A percentile compares a stretch with the other conserved stretches of the same genome.
These are phyloP conservation scores for Scopus umbretta DNA, from an alignment of 2,113 vertebrate species.

Conservation along the genomic window DNA sequence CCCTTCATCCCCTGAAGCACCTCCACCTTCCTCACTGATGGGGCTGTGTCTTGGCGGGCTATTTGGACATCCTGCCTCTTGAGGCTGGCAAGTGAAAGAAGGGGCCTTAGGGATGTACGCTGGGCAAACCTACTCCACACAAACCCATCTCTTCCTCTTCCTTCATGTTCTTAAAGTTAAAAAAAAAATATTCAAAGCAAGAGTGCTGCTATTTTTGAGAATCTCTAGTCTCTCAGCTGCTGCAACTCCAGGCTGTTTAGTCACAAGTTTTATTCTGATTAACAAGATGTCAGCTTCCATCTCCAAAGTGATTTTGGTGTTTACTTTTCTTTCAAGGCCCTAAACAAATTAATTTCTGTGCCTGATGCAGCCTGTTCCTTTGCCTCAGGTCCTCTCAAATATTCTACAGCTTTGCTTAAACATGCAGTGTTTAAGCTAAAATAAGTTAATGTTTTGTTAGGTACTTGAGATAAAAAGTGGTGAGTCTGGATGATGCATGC, in stretches of 20 bases:
- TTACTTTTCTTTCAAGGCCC: background rate
- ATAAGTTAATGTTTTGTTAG: background rate
- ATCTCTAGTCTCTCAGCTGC: background rate
- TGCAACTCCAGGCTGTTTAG: background rate
- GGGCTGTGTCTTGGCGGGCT: background rate
- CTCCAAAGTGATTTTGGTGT: background rate
- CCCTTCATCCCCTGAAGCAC: background rate
- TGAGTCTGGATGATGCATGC: background rate
- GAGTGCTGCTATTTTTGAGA: background rate
- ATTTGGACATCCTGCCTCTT: background rate
- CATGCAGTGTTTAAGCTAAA: background rate
- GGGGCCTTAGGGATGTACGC: background rate
- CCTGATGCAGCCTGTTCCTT: background rate
- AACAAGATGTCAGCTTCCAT: background rate
- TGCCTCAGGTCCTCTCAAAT: background rate
- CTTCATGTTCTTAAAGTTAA: background rate
- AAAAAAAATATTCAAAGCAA: background rate
- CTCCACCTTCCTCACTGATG: background rate
- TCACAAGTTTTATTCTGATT: background rate
- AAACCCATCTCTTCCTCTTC: background rate
- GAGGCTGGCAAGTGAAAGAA: background rate
- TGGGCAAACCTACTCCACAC: background rate
- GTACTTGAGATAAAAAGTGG: background rate
- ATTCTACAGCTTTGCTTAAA: background rate
- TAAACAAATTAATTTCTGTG: background rate